Conservation (phyloP, 2,888 invertebrate species). For the Lordiphosa fenestrarum region DNA sequence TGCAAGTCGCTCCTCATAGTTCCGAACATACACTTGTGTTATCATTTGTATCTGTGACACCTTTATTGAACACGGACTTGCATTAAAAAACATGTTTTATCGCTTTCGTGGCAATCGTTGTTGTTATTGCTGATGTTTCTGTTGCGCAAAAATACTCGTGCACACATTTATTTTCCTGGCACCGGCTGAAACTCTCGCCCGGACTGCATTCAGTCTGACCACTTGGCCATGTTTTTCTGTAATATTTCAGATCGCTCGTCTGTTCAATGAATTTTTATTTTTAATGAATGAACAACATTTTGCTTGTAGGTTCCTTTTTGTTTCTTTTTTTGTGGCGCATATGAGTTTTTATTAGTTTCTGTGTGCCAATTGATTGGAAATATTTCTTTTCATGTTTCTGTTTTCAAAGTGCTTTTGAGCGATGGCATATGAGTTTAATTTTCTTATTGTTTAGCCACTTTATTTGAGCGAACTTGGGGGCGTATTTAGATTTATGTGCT, state of each 20-base stretch:
- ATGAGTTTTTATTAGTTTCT: slow-evolving; percentile 68
- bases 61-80: slow-evolving; percentile 58
- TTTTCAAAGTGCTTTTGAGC: slow-evolving; percentile 48
- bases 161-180: too few relatives aligned
- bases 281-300: slow-evolving; percentile 71
- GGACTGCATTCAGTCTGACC: slow-evolving; percentile 27
- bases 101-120: slow-evolving; percentile 25
- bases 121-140: slow-evolving; percentile 19
- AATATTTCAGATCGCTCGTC: slow-evolving; percentile 41
- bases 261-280: slow-evolving; percentile 59
- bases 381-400: slow-evolving; percentile 70
- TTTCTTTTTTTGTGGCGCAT: slow-evolving; percentile 35
- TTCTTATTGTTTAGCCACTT: slow-evolving; percentile 51
- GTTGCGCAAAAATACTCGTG: slow-evolving; percentile 4
- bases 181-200: too few relatives aligned
- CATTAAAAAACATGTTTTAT: slow-evolving; percentile 69
- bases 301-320: slow-evolving; percentile 38
- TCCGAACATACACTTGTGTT: slow-evolving; percentile 1
- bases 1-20: too few relatives aligned
- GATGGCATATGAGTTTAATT: slow-evolving; percentile 48
- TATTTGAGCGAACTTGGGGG: slow-evolving; percentile 38
- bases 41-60: slow-evolving; percentile 45
- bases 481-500: slow-evolving; percentile 54
- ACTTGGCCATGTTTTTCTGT: slow-evolving; percentile 20
- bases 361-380: slow-evolving; percentile 72